phyloP scores from a whole-genome alignment of 2,113 vertebrate genomes.

The Apodemus speciosus region DNA sequence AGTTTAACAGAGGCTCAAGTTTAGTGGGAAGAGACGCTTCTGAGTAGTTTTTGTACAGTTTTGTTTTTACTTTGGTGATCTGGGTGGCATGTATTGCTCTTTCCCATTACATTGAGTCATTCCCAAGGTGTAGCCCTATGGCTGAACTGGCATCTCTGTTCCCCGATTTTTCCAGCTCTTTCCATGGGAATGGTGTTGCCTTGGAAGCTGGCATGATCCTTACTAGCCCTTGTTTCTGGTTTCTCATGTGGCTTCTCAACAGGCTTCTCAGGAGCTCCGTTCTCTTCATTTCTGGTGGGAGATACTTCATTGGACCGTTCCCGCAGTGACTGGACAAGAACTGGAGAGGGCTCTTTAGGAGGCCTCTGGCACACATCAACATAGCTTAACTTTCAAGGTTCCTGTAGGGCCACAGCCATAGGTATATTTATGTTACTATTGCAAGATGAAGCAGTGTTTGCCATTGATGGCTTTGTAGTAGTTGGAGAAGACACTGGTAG shows the following conservation, averaged over 20 bases:
- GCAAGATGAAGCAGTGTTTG: conserved; percentile 78
- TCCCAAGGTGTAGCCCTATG: conserved; percentile 92
- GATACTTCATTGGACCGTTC: conserved; percentile 90
- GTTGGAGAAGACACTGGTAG: conserved; percentile 67
- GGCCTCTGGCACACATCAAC: conserved; percentile 98
- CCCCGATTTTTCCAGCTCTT: conserved; percentile 94
- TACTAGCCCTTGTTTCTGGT: conserved; percentile 87
- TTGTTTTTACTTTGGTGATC: conserved; percentile 97
- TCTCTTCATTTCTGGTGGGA: conserved; percentile 91
- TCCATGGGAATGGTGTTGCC: conserved; percentile 89
- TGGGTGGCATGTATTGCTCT: conserved; percentile 96
- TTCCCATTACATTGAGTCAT: conserved; percentile 92
- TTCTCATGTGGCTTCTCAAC: conserved; percentile 89
- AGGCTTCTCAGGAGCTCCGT: conserved; percentile 85
- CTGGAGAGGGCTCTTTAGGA: conserved; percentile 91
- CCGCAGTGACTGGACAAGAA: conserved; percentile 89
- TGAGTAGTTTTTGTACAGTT: conserved; percentile 75
- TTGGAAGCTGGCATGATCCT: conserved; percentile 89
- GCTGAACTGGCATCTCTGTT: conserved; percentile 93
- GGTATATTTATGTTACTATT: conserved; percentile 60
- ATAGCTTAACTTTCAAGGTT: conserved; percentile 97
- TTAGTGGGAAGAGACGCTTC: conserved; percentile 76
- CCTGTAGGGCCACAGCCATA: conserved; percentile 81
- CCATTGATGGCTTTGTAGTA: conserved; percentile 81
- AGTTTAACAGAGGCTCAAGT: conserved; percentile 80